Percentiles rank a stretch among this genome's conserved stretches.
These are phyloP conservation scores for Zingel zingel DNA, from an alignment of 2,113 vertebrate genomes.

Conservation along the genomic window DNA sequence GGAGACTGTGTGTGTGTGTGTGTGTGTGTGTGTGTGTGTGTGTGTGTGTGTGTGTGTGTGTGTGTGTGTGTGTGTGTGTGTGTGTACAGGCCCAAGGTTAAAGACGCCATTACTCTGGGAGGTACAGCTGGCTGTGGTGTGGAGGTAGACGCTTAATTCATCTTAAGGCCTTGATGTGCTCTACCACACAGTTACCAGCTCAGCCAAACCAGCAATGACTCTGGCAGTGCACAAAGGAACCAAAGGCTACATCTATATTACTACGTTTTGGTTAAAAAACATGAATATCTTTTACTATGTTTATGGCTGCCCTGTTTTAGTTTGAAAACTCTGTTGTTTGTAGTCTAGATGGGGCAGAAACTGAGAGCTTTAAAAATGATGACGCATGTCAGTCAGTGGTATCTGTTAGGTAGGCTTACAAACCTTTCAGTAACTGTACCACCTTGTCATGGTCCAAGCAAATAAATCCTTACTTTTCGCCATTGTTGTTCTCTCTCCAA, in stretches of 20 bases:
- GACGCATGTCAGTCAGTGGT: too few relatives aligned
- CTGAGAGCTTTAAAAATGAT: too few relatives aligned
- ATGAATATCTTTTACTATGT: too few relatives aligned
- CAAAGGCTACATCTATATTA: neutral
- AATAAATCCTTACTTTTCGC: too few relatives aligned
- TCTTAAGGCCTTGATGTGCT: slow-evolving; percentile 59
- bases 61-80: slow-evolving; percentile 4
- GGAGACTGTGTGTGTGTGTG: slow-evolving; percentile 56
- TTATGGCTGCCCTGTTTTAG: too few relatives aligned
- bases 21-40: slow-evolving; percentile 42
- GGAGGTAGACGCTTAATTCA: slow-evolving; percentile 66
- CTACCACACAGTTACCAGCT: slow-evolving; percentile 54
- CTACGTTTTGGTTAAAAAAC: too few relatives aligned
- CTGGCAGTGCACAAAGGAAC: neutral
- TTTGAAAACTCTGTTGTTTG: too few relatives aligned
- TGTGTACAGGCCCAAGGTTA: slow-evolving; percentile 77
- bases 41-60: neutral
- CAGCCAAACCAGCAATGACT: slow-evolving; percentile 25
- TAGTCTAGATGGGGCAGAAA: too few relatives aligned
- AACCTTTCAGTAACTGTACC: too few relatives aligned
- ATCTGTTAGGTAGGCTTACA: too few relatives aligned
- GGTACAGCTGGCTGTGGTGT: slow-evolving; percentile 63
- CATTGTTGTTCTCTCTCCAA: too few relatives aligned
- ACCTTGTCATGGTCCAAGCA: too few relatives aligned
- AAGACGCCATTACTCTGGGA: slow-evolving; percentile 77